A percentile compares a stretch with the other conserved stretches of the same genome.
Evolutionary conservation across 2,888 invertebrate species (phyloP).

Genomic region (Eristalis arbustorum): DNA sequence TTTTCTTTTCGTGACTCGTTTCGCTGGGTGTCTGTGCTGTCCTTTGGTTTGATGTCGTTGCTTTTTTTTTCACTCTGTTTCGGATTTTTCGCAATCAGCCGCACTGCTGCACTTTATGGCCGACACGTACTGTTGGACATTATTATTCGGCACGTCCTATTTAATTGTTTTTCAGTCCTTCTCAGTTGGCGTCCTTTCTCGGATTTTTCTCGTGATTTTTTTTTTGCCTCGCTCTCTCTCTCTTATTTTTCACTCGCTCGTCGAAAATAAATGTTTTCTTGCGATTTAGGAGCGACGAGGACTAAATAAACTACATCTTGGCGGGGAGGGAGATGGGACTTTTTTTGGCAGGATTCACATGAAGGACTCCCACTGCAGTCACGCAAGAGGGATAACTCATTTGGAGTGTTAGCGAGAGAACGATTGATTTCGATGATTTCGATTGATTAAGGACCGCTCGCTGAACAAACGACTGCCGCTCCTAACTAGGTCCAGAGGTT

Average conservation of each 20-base stretch:
- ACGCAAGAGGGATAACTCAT: conserved; percentile 61
- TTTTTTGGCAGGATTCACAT: not conserved
- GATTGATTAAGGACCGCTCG: conserved; percentile 11
- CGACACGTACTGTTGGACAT: conserved; percentile 67
- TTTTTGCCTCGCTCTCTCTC: too few species aligned
- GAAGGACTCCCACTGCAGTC: conserved; percentile 43
- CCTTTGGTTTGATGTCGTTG: conserved; percentile 9
- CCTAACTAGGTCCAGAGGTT: not conserved
- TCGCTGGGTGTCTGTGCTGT: conserved; percentile 14
- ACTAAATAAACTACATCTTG: conserved; percentile 52
- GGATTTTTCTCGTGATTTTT: conserved; percentile 30
- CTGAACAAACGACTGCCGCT: not conserved
- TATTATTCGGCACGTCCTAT: conserved; percentile 69
- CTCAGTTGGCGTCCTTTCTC: conserved; percentile 1
- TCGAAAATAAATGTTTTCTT: conserved; percentile 25
- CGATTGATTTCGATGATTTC: conserved; percentile 15
- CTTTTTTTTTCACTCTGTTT: not conserved
- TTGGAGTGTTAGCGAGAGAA: conserved; percentile 15
- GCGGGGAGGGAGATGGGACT: too few species aligned
- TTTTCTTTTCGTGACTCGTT: conserved; percentile 36
- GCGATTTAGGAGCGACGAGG: conserved; percentile 38
- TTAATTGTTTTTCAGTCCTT: conserved; percentile 70
- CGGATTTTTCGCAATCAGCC: conserved; percentile 65
- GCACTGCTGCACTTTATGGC: conserved; percentile 69
- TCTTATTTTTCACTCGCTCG: not conserved